Conservation (phyloP, 2,797 vertebrate species). For the Kryptolebias ocellatus region DNA sequence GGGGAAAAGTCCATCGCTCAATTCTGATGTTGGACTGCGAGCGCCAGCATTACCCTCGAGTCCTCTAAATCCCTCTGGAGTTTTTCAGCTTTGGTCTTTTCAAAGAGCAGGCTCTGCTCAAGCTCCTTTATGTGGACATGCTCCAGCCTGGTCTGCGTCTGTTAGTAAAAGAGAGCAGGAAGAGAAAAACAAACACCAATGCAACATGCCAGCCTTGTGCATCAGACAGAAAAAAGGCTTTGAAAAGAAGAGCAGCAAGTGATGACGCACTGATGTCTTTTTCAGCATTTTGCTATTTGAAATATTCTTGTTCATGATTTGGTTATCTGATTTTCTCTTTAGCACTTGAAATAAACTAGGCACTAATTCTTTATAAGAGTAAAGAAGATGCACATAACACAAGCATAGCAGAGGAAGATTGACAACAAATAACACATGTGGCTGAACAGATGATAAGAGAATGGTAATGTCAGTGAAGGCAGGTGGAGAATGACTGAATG, state of each 20-base stretch:
- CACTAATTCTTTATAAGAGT: constrained; percentile 11
- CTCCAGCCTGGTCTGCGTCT: constrained; percentile 99
- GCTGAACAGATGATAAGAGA: constrained; percentile 26
- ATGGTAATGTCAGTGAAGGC: constrained; percentile 27
- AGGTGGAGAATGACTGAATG: constrained; percentile 23
- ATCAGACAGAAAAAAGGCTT: constrained; percentile 65
- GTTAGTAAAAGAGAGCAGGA: constrained; percentile 98
- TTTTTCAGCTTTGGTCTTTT: constrained; percentile 99
- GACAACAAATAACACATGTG: constrained; percentile 14
- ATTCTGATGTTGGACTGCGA: constrained; percentile 35
- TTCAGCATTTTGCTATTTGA: constrained; percentile 9
- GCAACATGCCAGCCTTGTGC: constrained; percentile 97
- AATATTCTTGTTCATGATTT: constrained; percentile 11
- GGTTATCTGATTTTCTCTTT: constrained; percentile 19
- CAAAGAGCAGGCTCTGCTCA: constrained; percentile 99
- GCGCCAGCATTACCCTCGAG: constrained; percentile 89
- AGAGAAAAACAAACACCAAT: constrained; percentile 99
- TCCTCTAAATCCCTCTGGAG: constrained; percentile 99
- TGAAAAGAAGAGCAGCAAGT: constrained; percentile 33
- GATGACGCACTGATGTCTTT: constrained; percentile 21
- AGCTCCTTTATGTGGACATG: constrained; percentile 99
- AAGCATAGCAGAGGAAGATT: constrained; percentile 13
- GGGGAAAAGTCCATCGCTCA: constrained; percentile 12
- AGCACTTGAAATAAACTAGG: constrained; percentile 23
- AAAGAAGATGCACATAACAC: constrained; percentile 30